Evolutionary conservation across 2,888 invertebrate genomes (phyloP).

Genomic region (Platynereis dumerilii): DNA sequence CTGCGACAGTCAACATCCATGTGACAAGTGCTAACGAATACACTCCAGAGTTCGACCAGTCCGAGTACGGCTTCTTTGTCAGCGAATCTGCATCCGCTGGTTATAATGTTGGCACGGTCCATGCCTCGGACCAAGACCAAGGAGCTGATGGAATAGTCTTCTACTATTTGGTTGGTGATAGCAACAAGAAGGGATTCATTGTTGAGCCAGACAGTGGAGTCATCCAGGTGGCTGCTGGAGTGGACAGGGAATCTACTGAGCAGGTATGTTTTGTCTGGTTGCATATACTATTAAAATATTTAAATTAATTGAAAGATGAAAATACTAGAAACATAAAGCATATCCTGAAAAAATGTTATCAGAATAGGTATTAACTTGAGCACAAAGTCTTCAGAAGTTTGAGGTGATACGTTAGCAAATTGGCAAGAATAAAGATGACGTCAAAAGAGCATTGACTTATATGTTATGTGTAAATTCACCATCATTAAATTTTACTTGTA

Average conservation of each 20-base stretch:
- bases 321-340: too few species aligned
- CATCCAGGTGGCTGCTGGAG: constrained; percentile 77
- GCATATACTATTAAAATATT: too few species aligned
- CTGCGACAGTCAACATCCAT: constrained; percentile 44
- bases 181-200: constrained; percentile 88
- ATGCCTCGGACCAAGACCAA: constrained; percentile 50
- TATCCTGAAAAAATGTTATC: too few species aligned
- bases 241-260: constrained; percentile 52
- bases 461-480: too few species aligned
- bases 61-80: constrained; percentile 46
- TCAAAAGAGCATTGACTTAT: too few species aligned
- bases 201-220: constrained; percentile 82
- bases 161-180: constrained; percentile 90
- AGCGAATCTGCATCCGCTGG: constrained; percentile 52
- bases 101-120: constrained; percentile 43
- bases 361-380: too few species aligned
- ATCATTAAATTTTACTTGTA: too few species aligned
- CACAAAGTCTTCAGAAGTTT: too few species aligned
- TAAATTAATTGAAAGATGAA: too few species aligned
- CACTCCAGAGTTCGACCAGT: constrained; percentile 47
- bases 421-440: too few species aligned
- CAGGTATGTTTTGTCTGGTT: constrained; percentile 17
- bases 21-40: constrained; percentile 56
- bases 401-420: too few species aligned
- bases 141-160: constrained; percentile 69